Base-by-base conservation (phyloP, 2,888 invertebrate genomes). In the Drosophila aldrichi region DNA sequence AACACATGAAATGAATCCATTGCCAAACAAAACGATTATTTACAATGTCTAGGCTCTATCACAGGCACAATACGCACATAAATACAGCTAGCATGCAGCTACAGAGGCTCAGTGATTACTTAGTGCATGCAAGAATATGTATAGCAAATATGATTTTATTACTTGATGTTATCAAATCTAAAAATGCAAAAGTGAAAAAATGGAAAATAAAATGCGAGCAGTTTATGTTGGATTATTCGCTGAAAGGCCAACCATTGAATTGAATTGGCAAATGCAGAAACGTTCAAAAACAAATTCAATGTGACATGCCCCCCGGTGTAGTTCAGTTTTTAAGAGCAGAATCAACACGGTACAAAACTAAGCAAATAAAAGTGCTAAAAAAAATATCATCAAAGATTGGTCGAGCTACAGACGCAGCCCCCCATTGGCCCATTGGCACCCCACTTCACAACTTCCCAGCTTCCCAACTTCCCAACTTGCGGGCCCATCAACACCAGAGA, bases 211-310 rank as follows among this genome's bases (percentile, higher is more conserved):
- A 41, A 44, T 34, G 12, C 20, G 22, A 34, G 32, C 16, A 25
- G 18, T 18, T 63, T 20, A 25, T 22, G 20, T 12, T 44, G 1
- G 16, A 34, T 44, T 44, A 29, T 44, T 43, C 43, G 18, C 16
- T 25, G 25, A 25, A 16, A 25, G 20, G 43, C 20, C 62, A 44
- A 52, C 36, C 51, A 20, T 51, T 20, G 34, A 51, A 20, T 51
- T 20, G 34, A 51, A 36, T 25, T 36, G 29, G 43, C 36, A 32
- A 43, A 62, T 46, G 22, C 25, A 34, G 18, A 41, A 80, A 52
- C 65, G 60, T 59, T 51, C 57, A 54, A 63, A 58, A 66, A 69
- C 72, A 84, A 81, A 81, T 81, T 81, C 71, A 84, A 67, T 69
- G 49, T 51, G 65, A 43, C 48, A 61, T 20, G 25, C 46, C 18